phyloP scores from a whole-genome alignment of 2,113 vertebrate species.

The Engraulis encrasicolus region DNA sequence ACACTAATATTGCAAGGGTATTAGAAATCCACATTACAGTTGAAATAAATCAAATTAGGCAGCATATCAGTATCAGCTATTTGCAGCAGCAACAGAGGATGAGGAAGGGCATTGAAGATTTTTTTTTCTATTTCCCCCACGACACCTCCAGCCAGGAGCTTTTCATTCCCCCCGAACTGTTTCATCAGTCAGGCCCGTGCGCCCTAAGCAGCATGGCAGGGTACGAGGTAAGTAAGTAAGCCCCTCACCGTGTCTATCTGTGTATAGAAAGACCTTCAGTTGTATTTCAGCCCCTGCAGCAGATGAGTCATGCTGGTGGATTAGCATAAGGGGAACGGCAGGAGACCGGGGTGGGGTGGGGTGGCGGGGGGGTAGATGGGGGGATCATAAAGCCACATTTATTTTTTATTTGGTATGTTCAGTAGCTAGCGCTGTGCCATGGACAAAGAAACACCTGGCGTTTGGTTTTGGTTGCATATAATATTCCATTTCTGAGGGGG shows the following conservation, averaged over 20 bases:
- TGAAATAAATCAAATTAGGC: not conserved
- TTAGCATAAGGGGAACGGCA: slow-evolving; percentile 11
- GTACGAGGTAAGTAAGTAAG: slow-evolving; percentile 22
- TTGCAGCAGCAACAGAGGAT: too few relatives aligned
- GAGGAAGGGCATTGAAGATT: not conserved
- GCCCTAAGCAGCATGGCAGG: not conserved
- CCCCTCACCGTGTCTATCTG: slow-evolving; percentile 35
- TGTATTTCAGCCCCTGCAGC: slow-evolving; percentile 6
- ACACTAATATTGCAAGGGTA: not conserved
- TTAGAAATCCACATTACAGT: not conserved
- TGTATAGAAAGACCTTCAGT: slow-evolving; percentile 18
- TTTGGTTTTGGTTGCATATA: not conserved
- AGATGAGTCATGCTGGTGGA: slow-evolving; percentile 36
- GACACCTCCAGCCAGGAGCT: not conserved
- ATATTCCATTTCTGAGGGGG: not conserved
- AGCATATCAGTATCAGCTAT: not conserved
- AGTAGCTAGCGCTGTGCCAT: not conserved
- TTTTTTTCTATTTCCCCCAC: not conserved
- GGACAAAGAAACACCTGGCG: slow-evolving; percentile 6
- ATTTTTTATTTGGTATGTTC: not conserved
- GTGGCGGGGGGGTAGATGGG: too few relatives aligned
- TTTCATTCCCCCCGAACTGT: slow-evolving; percentile 40
- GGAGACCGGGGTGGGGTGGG: too few relatives aligned
- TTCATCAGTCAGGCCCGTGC: not conserved
- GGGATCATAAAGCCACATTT: not conserved